Conservation (phyloP, 2,888 invertebrate species). For the Callyntrura sp. region DNA sequence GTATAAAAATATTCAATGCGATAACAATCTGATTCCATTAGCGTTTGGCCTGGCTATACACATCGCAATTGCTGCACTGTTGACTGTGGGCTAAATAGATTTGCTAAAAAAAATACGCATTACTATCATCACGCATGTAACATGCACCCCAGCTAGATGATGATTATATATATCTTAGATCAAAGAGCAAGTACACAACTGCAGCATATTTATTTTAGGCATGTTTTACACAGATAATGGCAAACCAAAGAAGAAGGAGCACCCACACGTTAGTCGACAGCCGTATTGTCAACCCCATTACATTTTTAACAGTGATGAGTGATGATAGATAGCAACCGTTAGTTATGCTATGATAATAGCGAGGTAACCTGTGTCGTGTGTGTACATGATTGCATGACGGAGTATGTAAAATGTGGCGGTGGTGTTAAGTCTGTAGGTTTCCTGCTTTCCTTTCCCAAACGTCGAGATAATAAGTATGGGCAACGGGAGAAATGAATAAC, state of each 20-base stretch:
- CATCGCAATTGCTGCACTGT: too few relatives aligned
- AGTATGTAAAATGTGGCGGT: constrained; percentile 3
- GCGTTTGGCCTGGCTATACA: neutral
- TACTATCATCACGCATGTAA: neutral
- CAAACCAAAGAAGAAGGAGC: too few relatives aligned
- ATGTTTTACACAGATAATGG: too few relatives aligned
- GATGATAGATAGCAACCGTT: constrained; percentile 29
- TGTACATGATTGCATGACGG: constrained; percentile 46
- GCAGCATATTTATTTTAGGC: too few relatives aligned
- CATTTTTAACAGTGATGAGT: constrained; percentile 20
- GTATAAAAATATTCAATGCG: constrained; percentile 29
- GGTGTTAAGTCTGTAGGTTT: too few relatives aligned
- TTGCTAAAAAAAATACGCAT: neutral
- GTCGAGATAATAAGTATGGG: too few relatives aligned
- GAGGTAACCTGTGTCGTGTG: constrained; percentile 18
- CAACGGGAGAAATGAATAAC: neutral
- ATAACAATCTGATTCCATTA: constrained; percentile 26
- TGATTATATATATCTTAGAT: too few relatives aligned
- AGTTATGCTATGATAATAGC: constrained; percentile 43
- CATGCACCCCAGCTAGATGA: neutral
- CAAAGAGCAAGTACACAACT: too few relatives aligned
- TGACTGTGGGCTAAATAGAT: too few relatives aligned
- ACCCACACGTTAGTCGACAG: too few relatives aligned
- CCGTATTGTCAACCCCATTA: neutral
- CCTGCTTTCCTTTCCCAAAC: too few relatives aligned